Conservation (phyloP, 1,140 invertebrate species). For the Parasteatoda tepidariorum region DNA sequence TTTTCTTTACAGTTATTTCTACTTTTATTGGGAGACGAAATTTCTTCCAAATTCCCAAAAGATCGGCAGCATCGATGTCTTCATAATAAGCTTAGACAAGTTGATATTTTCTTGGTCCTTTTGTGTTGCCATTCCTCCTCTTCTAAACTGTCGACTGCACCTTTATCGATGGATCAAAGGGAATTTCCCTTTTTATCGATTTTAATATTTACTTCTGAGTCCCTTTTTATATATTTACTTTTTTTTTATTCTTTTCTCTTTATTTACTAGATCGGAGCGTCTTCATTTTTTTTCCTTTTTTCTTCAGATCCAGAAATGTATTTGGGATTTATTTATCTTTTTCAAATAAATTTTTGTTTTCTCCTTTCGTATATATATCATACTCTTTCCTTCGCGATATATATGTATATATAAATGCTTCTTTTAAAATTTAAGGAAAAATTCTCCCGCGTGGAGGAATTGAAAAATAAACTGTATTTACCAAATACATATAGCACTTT, state of each 20-base stretch:
- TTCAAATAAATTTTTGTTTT: background rate
- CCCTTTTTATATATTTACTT: background rate
- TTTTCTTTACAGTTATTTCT: constrained; percentile 47
- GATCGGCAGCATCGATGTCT: constrained; percentile 35
- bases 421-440: too few relatives aligned
- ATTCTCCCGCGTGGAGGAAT: background rate
- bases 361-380: background rate
- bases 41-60: constrained; percentile 41
- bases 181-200: constrained; percentile 35
- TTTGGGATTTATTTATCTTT: constrained; percentile 54
- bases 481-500: too few relatives aligned
- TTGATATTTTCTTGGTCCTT: constrained; percentile 54
- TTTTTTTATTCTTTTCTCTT: background rate
- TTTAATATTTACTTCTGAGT: constrained; percentile 43
- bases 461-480: background rate
- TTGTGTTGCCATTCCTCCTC: constrained; percentile 41
- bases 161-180: constrained; percentile 51
- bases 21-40: constrained; percentile 31
- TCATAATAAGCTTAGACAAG: constrained; percentile 57
- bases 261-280: constrained; percentile 3
- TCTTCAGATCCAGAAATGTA: constrained; percentile 17
- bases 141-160: constrained; percentile 35
- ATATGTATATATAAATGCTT: too few relatives aligned
- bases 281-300: background rate
- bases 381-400: too few relatives aligned